Base-by-base conservation (phyloP, 2,888 invertebrate species). In the Reticulitermes lucifugus region DNA sequence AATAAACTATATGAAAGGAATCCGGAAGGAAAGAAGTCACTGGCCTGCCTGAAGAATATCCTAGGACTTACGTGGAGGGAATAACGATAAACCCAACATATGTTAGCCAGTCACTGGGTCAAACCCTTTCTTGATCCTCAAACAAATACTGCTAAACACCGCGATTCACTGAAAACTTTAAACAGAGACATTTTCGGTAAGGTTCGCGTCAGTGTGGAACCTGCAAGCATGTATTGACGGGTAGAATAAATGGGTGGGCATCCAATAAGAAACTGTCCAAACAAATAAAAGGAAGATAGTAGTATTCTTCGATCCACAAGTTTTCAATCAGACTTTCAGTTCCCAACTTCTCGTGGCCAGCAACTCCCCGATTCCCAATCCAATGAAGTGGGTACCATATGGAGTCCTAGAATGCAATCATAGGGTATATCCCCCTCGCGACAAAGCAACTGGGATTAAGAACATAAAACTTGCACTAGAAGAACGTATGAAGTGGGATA, bases 221-320 rank as follows among this genome's bases (percentile, higher is more conserved):
- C 65, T 25, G 41, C 0, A 5, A 4, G 22, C 73, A 18, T 73
- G 35, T 14, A 41, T 41, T 73, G 73, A 73, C 73, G 41, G 35
- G 35, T 0, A 65, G 65, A 10, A 65, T n/a, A 25, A 65, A 4
- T 65, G 65, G 65, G 25, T 65, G 25, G 73, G 46, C 43, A 77
- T 77, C 77, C 77, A 77, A 77, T 77, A 77, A 77, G 77, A 77
- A 77, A 77, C 77, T 77, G 77, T 51, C 51, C 43, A 43, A 77
- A 77, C 77, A 77, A 77, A 77, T 77, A 43, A 12, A 25, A 35
- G 29, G 71, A 35, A 71, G 71, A 14, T 71, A 35, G 35, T 35
- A 18, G 43, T 21, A 77, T 77, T 77, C 43, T 46, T 77, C 77
- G 77, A 43, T 77, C 77, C 77, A 77, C 46, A 9, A 43, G n/a